Evolutionary conservation across 2,888 invertebrate species (phyloP).

Genomic region (Hypercompe scribonia): DNA sequence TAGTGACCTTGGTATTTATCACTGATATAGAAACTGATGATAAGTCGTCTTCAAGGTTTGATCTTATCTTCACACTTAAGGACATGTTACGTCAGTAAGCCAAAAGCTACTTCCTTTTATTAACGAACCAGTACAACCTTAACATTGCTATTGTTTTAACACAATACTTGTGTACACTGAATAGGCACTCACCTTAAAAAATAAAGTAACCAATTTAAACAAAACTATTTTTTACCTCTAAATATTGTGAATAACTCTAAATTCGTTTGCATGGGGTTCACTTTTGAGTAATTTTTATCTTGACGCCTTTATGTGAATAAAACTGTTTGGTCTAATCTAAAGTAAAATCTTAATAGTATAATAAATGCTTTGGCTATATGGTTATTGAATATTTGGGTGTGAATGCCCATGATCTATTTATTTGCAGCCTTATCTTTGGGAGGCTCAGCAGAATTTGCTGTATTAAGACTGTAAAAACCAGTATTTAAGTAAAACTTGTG

Average conservation of each 20-base stretch:
- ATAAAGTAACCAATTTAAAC: conserved; percentile 31
- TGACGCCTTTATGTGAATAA: neutral
- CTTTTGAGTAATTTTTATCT: conserved; percentile 14
- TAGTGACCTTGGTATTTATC: conserved; percentile 2
- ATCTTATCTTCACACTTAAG: conserved; percentile 32
- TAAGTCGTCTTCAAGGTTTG: conserved; percentile 29
- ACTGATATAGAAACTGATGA: conserved; percentile 6
- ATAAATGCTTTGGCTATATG: conserved; percentile 53
- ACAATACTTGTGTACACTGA: conserved; percentile 55
- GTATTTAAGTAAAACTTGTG: neutral
- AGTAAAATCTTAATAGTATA: conserved; percentile 56
- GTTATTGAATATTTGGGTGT: conserved; percentile 49
- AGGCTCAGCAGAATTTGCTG: conserved; percentile 2
- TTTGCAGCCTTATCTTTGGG: conserved; percentile 35
- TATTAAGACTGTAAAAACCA: neutral
- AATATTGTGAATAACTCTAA: neutral
- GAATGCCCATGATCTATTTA: conserved; percentile 39
- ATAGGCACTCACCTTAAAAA: conserved; percentile 39
- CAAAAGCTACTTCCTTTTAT: conserved; percentile 41
- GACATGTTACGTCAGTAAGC: conserved; percentile 39
- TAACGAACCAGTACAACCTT: conserved; percentile 57
- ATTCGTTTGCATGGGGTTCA: neutral
- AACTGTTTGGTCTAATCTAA: conserved; percentile 50
- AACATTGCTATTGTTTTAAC: conserved; percentile 66
- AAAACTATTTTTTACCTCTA: neutral